Conservation (phyloP, 2,888 invertebrate species). For the Platycnemis pennipes region DNA sequence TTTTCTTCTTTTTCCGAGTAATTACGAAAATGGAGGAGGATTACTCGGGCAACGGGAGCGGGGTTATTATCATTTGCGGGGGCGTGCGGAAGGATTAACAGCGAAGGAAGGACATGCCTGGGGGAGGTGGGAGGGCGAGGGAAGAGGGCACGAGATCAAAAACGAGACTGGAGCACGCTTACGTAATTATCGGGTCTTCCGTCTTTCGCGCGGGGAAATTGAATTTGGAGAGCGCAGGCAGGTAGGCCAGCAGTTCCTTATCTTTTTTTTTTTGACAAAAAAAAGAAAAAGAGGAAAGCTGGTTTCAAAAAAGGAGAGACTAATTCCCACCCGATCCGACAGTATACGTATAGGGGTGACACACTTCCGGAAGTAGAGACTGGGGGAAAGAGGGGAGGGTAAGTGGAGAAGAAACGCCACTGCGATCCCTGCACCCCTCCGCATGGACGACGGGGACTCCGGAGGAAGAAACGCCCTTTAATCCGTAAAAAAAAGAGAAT, state of each 20-base stretch:
- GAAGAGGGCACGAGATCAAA: conserved; percentile 30
- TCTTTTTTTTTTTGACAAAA: not conserved
- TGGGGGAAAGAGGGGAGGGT: not conserved
- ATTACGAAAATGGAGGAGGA: conserved; percentile 29
- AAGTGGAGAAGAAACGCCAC: not conserved
- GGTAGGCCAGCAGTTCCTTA: not conserved
- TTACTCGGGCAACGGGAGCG: not conserved
- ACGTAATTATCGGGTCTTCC: not conserved
- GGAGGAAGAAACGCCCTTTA: not conserved
- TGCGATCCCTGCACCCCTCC: not conserved
- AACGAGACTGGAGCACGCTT: not conserved
- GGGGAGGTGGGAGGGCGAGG: too few species aligned
- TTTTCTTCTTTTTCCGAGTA: conserved; percentile 13
- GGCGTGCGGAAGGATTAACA: not conserved
- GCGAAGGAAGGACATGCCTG: not conserved
- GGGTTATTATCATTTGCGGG: not conserved
- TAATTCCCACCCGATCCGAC: not conserved
- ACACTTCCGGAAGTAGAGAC: not conserved
- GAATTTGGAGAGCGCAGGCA: not conserved
- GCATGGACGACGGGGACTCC: not conserved
- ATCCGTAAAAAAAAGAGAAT: not conserved
- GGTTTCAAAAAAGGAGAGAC: not conserved
- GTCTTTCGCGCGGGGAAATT: not conserved
- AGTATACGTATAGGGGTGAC: not conserved
- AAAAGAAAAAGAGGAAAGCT: not conserved